Evolutionary conservation across 2,888 invertebrate species (phyloP).

Genomic region (Diarsia dahlii): DNA sequence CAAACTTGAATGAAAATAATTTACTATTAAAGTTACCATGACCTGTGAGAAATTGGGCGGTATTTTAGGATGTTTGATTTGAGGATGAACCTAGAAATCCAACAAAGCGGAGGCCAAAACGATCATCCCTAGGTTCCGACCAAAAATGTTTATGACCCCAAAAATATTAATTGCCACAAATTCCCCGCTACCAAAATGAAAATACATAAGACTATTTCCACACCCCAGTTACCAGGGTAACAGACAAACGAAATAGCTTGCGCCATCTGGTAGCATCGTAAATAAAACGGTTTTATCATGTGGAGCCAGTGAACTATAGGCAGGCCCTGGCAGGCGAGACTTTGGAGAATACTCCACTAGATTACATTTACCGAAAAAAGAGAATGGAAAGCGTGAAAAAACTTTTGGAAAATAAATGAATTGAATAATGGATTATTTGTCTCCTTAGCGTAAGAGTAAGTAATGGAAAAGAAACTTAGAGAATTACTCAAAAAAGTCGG

Average conservation of each 20-base stretch:
- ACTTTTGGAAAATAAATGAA: conserved; percentile 42
- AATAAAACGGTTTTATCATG: conserved; percentile 65
- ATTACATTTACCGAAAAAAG: conserved; percentile 48
- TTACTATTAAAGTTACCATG: too few relatives aligned
- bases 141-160: not conserved
- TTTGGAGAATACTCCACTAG: conserved; percentile 48
- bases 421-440: conserved; percentile 58
- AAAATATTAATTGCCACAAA: conserved; percentile 29
- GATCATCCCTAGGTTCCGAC: not conserved
- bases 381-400: conserved; percentile 35
- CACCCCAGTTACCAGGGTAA: conserved; percentile 29
- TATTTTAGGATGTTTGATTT: not conserved
- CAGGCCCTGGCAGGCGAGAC: conserved; percentile 13
- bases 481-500: not conserved
- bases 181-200: conserved; percentile 2
- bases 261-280: conserved; percentile 61
- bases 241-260: conserved; percentile 47
- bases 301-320: conserved; percentile 49
- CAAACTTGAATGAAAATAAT: too few relatives aligned
- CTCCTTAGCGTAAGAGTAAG: conserved; percentile 30
- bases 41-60: too few relatives aligned
- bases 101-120: not conserved
- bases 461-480: conserved; percentile 26
- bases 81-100: not conserved
- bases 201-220: conserved; percentile 20